A percentile compares a stretch with the other conserved stretches of the same genome.
These are phyloP conservation scores for Anodontia alba DNA, from an alignment of 2,888 invertebrate genomes.

Conservation along the genomic window DNA sequence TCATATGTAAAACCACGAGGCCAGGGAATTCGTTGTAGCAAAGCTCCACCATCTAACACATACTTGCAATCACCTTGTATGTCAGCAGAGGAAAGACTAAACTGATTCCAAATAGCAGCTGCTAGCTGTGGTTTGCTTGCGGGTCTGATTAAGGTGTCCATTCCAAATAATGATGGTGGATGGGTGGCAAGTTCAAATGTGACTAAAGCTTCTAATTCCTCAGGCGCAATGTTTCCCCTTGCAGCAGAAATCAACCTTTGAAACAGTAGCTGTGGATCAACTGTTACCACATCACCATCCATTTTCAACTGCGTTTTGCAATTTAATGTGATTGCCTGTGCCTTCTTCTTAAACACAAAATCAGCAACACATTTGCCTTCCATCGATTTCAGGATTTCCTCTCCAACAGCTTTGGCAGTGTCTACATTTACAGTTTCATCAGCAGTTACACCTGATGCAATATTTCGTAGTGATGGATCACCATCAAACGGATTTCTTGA, in stretches of 20 bases:
- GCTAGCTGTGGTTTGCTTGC: neutral
- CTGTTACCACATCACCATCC: constrained; percentile 18
- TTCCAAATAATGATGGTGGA: constrained; percentile 7
- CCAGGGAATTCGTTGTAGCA: constrained; percentile 63
- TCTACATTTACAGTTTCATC: neutral
- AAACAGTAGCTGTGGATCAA: neutral
- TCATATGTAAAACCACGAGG: too few species aligned
- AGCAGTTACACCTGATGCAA: constrained; percentile 6
- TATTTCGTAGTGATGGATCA: constrained; percentile 32
- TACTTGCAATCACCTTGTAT: neutral
- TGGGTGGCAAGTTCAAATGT: constrained; percentile 14
- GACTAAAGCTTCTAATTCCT: neutral
- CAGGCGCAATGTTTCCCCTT: neutral
- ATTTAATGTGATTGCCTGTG: constrained; percentile 38
- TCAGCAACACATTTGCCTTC: constrained; percentile 32
- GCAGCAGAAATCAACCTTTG: constrained; percentile 22
- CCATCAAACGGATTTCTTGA: constrained; percentile 21
- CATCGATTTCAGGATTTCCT: constrained; percentile 39
- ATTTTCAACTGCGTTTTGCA: constrained; percentile 20
- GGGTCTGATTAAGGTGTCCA: neutral
- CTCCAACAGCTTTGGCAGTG: constrained; percentile 38
- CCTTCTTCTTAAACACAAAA: constrained; percentile 30
- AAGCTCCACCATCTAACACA: constrained; percentile 39
- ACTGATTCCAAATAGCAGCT: neutral
- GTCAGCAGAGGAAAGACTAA: neutral